Conservation (phyloP, 2,113 vertebrate species). For the Amphiprion ocellaris region DNA sequence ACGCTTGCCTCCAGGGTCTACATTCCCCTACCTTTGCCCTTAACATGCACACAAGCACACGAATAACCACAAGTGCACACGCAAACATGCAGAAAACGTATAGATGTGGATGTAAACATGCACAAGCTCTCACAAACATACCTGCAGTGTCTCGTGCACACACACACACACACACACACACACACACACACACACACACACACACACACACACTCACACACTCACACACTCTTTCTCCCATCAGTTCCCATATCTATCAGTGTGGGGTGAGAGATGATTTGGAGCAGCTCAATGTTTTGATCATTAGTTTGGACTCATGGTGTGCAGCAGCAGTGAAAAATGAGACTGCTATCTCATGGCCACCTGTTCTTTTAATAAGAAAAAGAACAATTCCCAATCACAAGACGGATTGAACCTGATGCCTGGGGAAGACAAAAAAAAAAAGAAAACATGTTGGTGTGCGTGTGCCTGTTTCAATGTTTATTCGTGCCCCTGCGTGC, state of each 20-base stretch:
- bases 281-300: constrained; percentile 71
- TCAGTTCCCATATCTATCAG: constrained; percentile 67
- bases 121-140: constrained; percentile 12
- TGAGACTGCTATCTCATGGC: constrained; percentile 69
- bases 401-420: constrained; percentile 58
- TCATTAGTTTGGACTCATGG: constrained; percentile 79
- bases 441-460: neutral
- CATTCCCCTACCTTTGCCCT: neutral
- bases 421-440: constrained; percentile 14
- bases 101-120: neutral
- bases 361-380: constrained; percentile 79
- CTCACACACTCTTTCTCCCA: constrained; percentile 1
- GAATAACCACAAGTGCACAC: neutral
- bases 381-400: constrained; percentile 69
- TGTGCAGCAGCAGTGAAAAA: constrained; percentile 72
- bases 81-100: neutral
- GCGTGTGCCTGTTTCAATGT: constrained; percentile 6
- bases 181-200: constrained; percentile 4
- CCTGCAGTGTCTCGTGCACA: neutral
- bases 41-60: neutral
- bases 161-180: constrained; percentile 5
- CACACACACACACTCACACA: neutral
- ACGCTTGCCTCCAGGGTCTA: constrained; percentile 1
- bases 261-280: constrained; percentile 68
- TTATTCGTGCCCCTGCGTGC: constrained; percentile 16